Base-by-base conservation (phyloP, 2,888 invertebrate genomes). In the Seira musarum region DNA sequence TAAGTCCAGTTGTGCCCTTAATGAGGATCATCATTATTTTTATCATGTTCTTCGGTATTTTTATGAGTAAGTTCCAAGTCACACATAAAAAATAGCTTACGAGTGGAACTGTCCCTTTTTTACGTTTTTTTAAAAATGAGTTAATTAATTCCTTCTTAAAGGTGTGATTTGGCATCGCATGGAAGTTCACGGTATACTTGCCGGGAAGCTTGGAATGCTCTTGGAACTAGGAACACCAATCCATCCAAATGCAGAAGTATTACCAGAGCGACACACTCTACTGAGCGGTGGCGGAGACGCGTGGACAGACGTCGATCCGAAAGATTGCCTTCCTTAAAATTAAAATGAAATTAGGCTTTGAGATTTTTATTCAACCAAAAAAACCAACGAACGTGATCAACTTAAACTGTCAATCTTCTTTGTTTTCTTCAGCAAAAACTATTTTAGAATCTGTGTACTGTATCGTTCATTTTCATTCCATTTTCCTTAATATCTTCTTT, bases 161-260 rank as follows among this genome's bases (percentile, higher is more conserved):
- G 94, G 93, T 40, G 91, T 94, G 0, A 88, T 96, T 83, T 96
- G 96, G 95, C 94, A 95, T 88, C 91, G 91, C 84, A 94, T 95
- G 83, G 96, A 96, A 88, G 91, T 91, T 85, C 94, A 96, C 89
- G 94, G 93, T 60, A 90, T 95, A 17, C 91, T 93, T 86, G 93
- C 95, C n/a, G 93, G 94, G 6, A 91, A 93, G 87, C 90, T 91
- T 73, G 92, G 92, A 0, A 92, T 96, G 91, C 92, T 93, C 87
- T 91, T 93, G 86, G 84, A 85, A 67, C 67, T 86, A 57, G 84
- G 80, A 1, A 79, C 53, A 65, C 71, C 80, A n/a, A 17, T 71
- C 6, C 57, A 76, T 10, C 80, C 67, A 21, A 64, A 80, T n/a
- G 17, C 67, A 0, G 79, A 76, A 72, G 69, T 80, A 8, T n/a